Evolutionary conservation across 2,113 vertebrate species (phyloP), one percentile per base, ranked within the genome.

Genomic region (Chelonoidis abingdonii): DNA sequence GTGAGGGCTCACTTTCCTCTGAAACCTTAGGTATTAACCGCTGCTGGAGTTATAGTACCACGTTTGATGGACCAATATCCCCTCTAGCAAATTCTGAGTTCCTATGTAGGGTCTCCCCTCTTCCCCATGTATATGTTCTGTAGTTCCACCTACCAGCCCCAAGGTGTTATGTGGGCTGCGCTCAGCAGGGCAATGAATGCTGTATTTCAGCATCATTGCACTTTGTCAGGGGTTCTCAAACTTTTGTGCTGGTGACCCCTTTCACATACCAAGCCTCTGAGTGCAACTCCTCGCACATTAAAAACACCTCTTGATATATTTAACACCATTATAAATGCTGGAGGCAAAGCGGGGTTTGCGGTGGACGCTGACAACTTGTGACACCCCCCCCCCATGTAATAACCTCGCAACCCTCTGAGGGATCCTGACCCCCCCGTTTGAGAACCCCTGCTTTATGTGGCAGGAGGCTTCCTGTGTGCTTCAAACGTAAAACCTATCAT

Each of bases 1-100:
- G 13, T 21, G 1, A 54, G 27, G 3, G 38, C 3, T 22, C 0
- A 0, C 13, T 16, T 1, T 38, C 65, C 8, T 38, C 14, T 69
- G n/a, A 72, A 72, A 72, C 5, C 17, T 0, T 8, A 25, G 19
- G 11, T 16, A 1, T 5, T 12, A 2, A n/a, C 72, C 1, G 0
- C 72, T 69, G 57, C 84, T 69, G 80, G 11, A 17, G 82, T 29
- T 69, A 47, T 50, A 0, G 8, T 8, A 1, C 10, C 31, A 29
- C 56, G 49, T 10, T 41, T 38, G 49, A 80, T 1, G 2, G 81
- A 10, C 10, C 10, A 2, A 7, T 91, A 0, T 16, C 65, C 5
- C 81, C 35, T 65, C 4, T 82, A 12, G 29, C 10, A 1, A 84
- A 5, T 27, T 41, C 79, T 47, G 44, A 31, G 1, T 50, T 65